Percentiles rank a stretch among this genome's conserved stretches.
phyloP scores from a whole-genome alignment of 1,140 invertebrate species.

The Atta colombica region DNA sequence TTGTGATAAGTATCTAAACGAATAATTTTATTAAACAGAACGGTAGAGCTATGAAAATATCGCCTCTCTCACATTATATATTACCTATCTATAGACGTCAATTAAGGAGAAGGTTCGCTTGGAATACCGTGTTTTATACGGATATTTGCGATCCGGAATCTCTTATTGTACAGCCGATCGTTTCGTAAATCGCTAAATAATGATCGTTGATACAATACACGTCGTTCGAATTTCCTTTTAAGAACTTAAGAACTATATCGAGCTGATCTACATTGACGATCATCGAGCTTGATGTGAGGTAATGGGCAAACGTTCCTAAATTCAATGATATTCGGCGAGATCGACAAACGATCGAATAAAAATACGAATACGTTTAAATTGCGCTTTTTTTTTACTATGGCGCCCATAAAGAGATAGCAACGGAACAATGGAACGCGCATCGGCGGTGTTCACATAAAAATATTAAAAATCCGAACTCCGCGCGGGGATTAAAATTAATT shows the following conservation, averaged over 20 bases:
- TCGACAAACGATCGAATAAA: slow-evolving; percentile 25
- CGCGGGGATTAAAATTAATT: slow-evolving; percentile 54
- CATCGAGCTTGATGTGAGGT: background rate
- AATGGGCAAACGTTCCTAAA: background rate
- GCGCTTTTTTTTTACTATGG: slow-evolving; percentile 32
- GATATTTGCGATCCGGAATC: slow-evolving; percentile 66
- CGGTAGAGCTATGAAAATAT: slow-evolving; percentile 69
- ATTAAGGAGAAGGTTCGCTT: slow-evolving; percentile 63
- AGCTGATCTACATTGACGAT: slow-evolving; percentile 2
- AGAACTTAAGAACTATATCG: slow-evolving; percentile 6
- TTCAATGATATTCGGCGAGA: slow-evolving; percentile 7
- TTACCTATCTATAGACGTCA: slow-evolving; percentile 72
- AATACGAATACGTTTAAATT: slow-evolving; percentile 33
- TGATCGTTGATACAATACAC: slow-evolving; percentile 71
- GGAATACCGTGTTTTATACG: slow-evolving; percentile 68
- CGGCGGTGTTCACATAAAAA: slow-evolving; percentile 19
- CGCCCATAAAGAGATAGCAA: slow-evolving; percentile 21
- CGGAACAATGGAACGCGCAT: slow-evolving; percentile 31
- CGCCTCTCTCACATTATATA: slow-evolving; percentile 66
- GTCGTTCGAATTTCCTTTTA: slow-evolving; percentile 47
- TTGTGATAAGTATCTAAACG: slow-evolving; percentile 78
- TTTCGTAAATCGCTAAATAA: slow-evolving; percentile 75
- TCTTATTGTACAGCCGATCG: slow-evolving; percentile 75
- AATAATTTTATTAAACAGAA: slow-evolving; percentile 78
- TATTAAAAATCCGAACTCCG: slow-evolving; percentile 26